Base-by-base conservation (phyloP, 2,888 invertebrate species). In the Heliconius aoede region DNA sequence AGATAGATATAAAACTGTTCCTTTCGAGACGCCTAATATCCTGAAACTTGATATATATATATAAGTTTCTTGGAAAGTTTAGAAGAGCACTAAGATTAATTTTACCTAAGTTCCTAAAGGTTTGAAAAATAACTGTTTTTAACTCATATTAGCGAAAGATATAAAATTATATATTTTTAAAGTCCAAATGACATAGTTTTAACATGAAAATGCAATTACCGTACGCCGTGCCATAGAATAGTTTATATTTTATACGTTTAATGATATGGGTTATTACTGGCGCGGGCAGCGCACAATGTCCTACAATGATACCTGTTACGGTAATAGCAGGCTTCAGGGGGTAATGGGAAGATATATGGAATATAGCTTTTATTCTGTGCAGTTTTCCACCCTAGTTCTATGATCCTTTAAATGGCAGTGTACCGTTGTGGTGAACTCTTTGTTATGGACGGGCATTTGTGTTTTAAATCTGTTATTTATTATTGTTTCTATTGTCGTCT, bases 301-400 rank as follows among this genome's bases (percentile, higher is more conserved):
- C 65, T 73, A 61, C 73, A 72, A 73, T 76, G 78, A 72, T 76
- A 78, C 61, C 78, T 30, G 65, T 78, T 78, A 78, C 61, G 58
- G 71, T 76, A 78, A 78, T 76, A 67, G 67, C 58, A 69, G 73
- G 73, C 36, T 69, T 76, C 68, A 73, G 61, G 72, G 67, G 46
- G 72, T 74, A 74, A 77, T 71, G 58, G 73, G 67, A 40, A 76
- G 72, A 65, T 62, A 79, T 67, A 72, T 65, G 74, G 68, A 61
- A 51, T 76, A 60, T 72, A 28, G 76, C 64, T 72, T 76, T 76
- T 72, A 46, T 64, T 26, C 76, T 21, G 18, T 65, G 18, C 68
- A 72, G 72, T 76, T 76, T 76, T 72, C 76, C 55, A 62, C 51
- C 40, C 62, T 71, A 64, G 71, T 72, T 72, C 32, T 36, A 62